A percentile compares a stretch with the other conserved stretches of the same genome.
Conservation (phyloP, 2,888 invertebrate genomes). For the Brenthis hecate region DNA sequence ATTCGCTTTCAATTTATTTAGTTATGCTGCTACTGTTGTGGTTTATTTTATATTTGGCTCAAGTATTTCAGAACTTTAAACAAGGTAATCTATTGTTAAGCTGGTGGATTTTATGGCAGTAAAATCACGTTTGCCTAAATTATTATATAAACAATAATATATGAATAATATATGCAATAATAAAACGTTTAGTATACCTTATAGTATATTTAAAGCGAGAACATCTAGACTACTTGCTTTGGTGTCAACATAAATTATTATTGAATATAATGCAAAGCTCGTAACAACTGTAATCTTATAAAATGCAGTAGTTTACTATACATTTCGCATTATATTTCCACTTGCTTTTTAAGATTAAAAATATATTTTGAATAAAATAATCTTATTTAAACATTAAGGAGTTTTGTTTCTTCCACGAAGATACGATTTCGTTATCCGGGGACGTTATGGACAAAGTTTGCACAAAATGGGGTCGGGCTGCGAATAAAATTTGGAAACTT, state of each 20-base stretch:
- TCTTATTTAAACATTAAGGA: constrained; percentile 36
- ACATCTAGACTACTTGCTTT: too few relatives aligned
- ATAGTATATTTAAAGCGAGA: too few relatives aligned
- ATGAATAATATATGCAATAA: too few relatives aligned
- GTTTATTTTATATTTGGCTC: constrained; percentile 1
- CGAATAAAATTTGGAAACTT: constrained; percentile 72
- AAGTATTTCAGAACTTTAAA: not conserved
- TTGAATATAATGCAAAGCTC: too few relatives aligned
- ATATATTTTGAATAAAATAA: constrained; percentile 16
- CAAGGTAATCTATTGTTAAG: not conserved
- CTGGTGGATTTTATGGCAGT: not conserved
- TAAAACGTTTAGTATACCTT: too few relatives aligned
- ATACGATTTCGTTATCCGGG: constrained; percentile 42
- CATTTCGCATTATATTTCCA: not conserved
- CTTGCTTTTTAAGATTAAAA: not conserved
- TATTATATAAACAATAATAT: too few relatives aligned
- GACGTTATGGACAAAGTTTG: constrained; percentile 66
- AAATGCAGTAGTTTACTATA: too few relatives aligned
- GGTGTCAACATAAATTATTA: too few relatives aligned
- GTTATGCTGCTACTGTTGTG: constrained; percentile 13
- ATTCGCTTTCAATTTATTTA: constrained; percentile 17
- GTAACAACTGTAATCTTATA: too few relatives aligned
- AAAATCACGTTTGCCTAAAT: not conserved
- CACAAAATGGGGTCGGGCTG: constrained; percentile 54
- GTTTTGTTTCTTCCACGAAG: constrained; percentile 35